phyloP scores from a whole-genome alignment of 2,888 invertebrate species.

The Chrysolina haemoptera region DNA sequence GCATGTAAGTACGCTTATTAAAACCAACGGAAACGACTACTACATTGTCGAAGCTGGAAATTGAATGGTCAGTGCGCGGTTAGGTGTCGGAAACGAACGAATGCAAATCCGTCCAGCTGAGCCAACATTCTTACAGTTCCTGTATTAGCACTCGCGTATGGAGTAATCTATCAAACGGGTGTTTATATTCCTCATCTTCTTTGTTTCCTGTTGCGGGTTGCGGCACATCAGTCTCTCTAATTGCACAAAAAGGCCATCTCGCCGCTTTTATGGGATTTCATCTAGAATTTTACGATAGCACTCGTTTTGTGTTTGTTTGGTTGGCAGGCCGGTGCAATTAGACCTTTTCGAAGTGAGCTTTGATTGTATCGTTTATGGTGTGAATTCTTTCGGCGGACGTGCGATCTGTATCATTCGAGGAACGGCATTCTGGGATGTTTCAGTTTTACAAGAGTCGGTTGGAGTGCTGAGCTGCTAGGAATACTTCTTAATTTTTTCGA shows the following conservation, averaged over 20 bases:
- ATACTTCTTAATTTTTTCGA: background rate
- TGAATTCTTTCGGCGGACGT: conserved; percentile 14
- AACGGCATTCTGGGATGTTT: conserved; percentile 3
- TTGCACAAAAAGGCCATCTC: conserved; percentile 20
- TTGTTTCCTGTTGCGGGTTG: conserved; percentile 21
- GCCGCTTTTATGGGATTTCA: conserved; percentile 22
- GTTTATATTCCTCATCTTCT: conserved; percentile 19
- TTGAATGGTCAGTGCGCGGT: background rate
- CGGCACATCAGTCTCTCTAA: conserved; percentile 19
- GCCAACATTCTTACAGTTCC: conserved; percentile 11
- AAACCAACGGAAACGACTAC: background rate
- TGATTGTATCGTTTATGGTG: conserved; percentile 22
- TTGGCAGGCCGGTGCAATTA: conserved; percentile 18
- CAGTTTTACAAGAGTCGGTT: background rate
- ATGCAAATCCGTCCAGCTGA: conserved; percentile 18
- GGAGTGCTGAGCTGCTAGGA: background rate
- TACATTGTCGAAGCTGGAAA: background rate
- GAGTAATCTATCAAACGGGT: conserved; percentile 21
- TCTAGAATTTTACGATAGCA: conserved; percentile 17
- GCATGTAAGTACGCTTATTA: too few relatives aligned
- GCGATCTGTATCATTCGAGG: conserved; percentile 19
- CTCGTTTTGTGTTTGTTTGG: conserved; percentile 22
- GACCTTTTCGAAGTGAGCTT: conserved; percentile 19
- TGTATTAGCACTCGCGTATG: conserved; percentile 15
- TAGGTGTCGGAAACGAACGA: conserved; percentile 8